Evolutionary conservation across 2,113 vertebrate genomes (phyloP).

Genomic region (Osmerus mordax): DNA sequence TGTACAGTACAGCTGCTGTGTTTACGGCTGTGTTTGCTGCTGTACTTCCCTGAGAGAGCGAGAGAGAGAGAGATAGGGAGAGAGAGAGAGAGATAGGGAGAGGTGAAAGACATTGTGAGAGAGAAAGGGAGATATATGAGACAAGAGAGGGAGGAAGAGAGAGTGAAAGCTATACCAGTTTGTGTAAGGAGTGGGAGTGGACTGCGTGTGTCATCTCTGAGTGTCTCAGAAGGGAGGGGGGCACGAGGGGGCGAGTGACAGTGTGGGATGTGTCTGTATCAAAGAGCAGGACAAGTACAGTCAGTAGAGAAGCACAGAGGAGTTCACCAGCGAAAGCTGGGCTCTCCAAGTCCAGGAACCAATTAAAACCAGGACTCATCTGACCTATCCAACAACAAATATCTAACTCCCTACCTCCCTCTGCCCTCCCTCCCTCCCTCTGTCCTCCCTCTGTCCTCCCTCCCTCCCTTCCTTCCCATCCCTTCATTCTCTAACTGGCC

Average conservation of each 20-base stretch:
- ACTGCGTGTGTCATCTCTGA: slow-evolving; percentile 45
- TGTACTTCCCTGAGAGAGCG: too few relatives aligned
- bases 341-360: too few relatives aligned
- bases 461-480: slow-evolving; percentile 23
- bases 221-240: background rate
- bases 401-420: slow-evolving; percentile 9
- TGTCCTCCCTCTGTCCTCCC: slow-evolving; percentile 30
- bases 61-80: too few relatives aligned
- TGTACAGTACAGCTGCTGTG: too few relatives aligned
- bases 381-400: too few relatives aligned
- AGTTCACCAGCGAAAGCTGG: too few relatives aligned
- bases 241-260: too few relatives aligned
- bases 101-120: too few relatives aligned
- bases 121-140: background rate
- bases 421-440: slow-evolving; percentile 26
- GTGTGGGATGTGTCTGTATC: slow-evolving; percentile 21
- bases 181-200: slow-evolving; percentile 36
- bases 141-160: background rate
- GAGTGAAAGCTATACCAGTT: slow-evolving; percentile 2
- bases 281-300: slow-evolving; percentile 54
- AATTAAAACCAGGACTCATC: too few relatives aligned
- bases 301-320: too few relatives aligned
- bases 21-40: too few relatives aligned
- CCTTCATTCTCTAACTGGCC: slow-evolving; percentile 30
- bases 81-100: too few relatives aligned